phyloP scores from a whole-genome alignment of 2,888 invertebrate genomes.

The Willowsia nigromaculata region DNA sequence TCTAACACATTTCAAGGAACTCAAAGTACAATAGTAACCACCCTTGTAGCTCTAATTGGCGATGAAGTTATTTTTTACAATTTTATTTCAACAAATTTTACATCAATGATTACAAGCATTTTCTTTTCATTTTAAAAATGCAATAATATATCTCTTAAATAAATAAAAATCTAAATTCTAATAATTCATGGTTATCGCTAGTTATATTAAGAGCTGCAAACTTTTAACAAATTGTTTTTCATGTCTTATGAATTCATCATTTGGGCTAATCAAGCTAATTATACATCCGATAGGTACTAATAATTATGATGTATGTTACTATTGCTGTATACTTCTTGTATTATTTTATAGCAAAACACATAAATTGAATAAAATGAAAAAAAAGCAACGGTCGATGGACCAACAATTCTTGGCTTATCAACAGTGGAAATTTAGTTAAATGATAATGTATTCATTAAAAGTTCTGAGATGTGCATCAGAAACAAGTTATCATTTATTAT shows the following conservation, averaged over 20 bases:
- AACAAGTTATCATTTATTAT: background rate
- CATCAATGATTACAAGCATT: constrained; percentile 33
- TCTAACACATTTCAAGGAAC: constrained; percentile 47
- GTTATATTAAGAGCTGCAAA: background rate
- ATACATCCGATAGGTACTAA: background rate
- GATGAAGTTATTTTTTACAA: constrained; percentile 9
- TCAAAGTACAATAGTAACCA: constrained; percentile 51
- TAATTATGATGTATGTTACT: background rate
- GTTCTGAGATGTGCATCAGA: background rate
- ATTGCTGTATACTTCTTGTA: background rate
- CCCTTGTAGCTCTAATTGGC: constrained; percentile 60
- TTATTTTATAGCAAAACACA: background rate
- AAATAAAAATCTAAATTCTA: background rate
- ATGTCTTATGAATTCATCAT: constrained; percentile 19
- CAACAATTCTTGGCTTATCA: background rate
- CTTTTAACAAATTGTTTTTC: background rate
- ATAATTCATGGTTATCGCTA: background rate
- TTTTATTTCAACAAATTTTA: constrained; percentile 25
- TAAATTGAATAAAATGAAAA: too few relatives aligned
- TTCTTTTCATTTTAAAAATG: background rate
- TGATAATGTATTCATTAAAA: constrained; percentile 10
- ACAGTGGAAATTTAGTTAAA: background rate
- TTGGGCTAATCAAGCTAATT: constrained; percentile 56
- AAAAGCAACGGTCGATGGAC: too few relatives aligned
- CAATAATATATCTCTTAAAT: background rate